Evolutionary conservation across 2,888 invertebrate species (phyloP).

Genomic region (Acrocyrtus sp.): DNA sequence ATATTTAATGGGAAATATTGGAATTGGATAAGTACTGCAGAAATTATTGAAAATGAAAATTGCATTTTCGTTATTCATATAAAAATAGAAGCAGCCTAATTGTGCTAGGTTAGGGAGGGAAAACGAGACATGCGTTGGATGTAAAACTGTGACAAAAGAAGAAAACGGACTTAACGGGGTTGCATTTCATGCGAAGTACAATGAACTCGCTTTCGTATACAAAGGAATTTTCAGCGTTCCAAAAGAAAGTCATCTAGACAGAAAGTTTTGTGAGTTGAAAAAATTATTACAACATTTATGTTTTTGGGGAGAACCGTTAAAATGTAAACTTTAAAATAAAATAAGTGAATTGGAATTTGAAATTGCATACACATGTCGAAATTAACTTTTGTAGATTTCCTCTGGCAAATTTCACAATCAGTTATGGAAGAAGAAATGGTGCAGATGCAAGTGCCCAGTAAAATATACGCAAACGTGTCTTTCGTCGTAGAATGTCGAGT

Average conservation of each 20-base stretch:
- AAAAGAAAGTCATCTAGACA: not conserved
- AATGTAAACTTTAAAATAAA: not conserved
- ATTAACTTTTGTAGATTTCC: slow-evolving; percentile 13
- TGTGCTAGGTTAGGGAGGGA: too few relatives aligned
- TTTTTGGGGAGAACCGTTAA: not conserved
- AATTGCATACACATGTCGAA: not conserved
- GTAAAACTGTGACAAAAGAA: too few relatives aligned
- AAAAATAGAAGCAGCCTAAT: too few relatives aligned
- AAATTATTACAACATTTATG: too few relatives aligned
- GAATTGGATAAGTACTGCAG: too few relatives aligned
- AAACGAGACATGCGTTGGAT: slow-evolving; percentile 12
- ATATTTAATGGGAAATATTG: too few relatives aligned
- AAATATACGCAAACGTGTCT: slow-evolving; percentile 2
- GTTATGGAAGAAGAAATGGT: slow-evolving; percentile 19
- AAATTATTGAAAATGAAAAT: too few relatives aligned
- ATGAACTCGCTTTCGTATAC: not conserved
- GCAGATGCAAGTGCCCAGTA: slow-evolving; percentile 1
- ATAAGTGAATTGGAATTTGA: not conserved
- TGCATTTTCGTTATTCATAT: too few relatives aligned
- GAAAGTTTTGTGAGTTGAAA: slow-evolving; percentile 31
- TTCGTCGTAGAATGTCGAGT: slow-evolving; percentile 16
- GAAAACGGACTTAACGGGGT: too few relatives aligned
- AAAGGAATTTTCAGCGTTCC: slow-evolving; percentile 45
- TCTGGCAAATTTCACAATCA: slow-evolving; percentile 15
- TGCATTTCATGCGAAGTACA: slow-evolving; percentile 4